These are phyloP conservation scores for Notospermus geniculatus DNA, from an alignment of 1,140 invertebrate genomes.

Conservation along the genomic window DNA sequence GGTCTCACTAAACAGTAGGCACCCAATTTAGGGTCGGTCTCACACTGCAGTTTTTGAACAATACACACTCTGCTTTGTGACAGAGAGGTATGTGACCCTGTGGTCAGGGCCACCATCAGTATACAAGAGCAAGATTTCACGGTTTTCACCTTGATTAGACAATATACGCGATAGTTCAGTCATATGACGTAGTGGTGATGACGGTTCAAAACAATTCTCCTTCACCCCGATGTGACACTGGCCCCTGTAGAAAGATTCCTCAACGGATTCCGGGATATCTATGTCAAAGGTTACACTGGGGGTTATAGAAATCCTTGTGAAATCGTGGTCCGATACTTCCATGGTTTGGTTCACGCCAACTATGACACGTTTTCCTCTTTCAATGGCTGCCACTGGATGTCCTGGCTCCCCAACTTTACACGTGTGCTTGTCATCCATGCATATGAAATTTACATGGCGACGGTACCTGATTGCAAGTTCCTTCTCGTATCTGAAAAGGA, in stretches of 20 bases:
- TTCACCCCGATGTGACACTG: too few species aligned
- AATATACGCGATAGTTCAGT: too few species aligned
- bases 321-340: background rate
- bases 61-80: too few species aligned
- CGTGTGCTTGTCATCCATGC: background rate
- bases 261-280: background rate
- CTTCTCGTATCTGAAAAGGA: background rate
- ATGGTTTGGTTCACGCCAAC: background rate
- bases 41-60: too few species aligned
- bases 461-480: conserved; percentile 16
- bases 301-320: background rate
- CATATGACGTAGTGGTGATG: too few species aligned
- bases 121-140: too few species aligned
- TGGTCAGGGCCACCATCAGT: too few species aligned
- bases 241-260: background rate
- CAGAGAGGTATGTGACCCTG: too few species aligned
- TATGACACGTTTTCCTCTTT: background rate
- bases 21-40: too few species aligned
- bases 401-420: conserved; percentile 1
- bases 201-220: too few species aligned
- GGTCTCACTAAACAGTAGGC: too few species aligned
- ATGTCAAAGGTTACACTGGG: background rate
- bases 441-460: background rate
- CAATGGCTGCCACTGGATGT: background rate
- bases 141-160: too few species aligned